Evolutionary conservation across 2,888 invertebrate species (phyloP), one percentile per base, ranked within the genome.

Genomic region (Galeopsomyia nigrocyanea): DNA sequence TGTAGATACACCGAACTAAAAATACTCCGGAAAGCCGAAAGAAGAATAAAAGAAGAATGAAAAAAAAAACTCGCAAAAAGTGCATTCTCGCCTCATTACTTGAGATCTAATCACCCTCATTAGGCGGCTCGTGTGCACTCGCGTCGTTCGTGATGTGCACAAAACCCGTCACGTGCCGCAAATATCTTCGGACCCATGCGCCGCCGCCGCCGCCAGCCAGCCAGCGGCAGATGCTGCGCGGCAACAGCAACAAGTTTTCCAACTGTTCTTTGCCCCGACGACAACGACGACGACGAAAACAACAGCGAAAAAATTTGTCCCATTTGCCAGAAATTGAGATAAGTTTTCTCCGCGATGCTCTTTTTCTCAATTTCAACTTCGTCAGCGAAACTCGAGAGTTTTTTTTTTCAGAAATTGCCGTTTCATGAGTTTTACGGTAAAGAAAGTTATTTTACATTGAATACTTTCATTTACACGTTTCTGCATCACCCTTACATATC

Each of bases 11-110:
- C 39, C 39, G 39, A 39, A 10, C 7, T 3, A 3, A 39, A 39
- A 64, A 17, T 50, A 26, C 39, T 19, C 22, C 31, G 31, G 31
- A 39, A 49, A 39, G 67, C 71, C 72, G 57, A 74, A 68, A 63
- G 51, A 60, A 71, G 71, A 58, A 67, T 39, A 10, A 39, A 5
- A 64, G 53, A 63, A 53, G 62, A 67, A 72, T 68, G 64, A 74
- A 62, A 49, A 67, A 57, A 21, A 65, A 65, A 68, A 65, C 51
- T 73, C 64, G 26, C 47, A 47, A 75, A 65, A 68, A 71, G 64
- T 70, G n/a, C 21, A 31, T 39, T 56, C 50, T 57, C 67, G 58
- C 39, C 67, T 58, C 67, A 53, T 67, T 67, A 67, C 51, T 56
- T 16, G 19, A 39, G 67, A 67, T 67, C 50, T 60, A 67, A 58